A percentile compares a stretch with the other conserved stretches of the same genome.
These are phyloP conservation scores for Thunnus albacares DNA, from an alignment of 2,797 vertebrate species.

Conservation along the genomic window DNA sequence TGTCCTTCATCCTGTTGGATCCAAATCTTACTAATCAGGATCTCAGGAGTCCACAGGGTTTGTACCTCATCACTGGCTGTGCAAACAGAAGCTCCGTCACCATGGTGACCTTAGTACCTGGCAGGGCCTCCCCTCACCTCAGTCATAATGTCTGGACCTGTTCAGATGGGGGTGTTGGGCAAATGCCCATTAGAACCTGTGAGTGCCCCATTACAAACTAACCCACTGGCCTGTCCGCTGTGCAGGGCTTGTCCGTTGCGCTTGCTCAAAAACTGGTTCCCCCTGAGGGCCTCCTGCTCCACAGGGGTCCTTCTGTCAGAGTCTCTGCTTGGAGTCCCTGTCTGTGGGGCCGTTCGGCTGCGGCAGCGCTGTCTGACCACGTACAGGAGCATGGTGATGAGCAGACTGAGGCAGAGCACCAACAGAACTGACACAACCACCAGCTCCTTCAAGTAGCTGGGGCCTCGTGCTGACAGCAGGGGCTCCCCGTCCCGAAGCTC, in stretches of 20 bases:
- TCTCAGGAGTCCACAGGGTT: slow-evolving; percentile 9
- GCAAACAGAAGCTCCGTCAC: slow-evolving; percentile 11
- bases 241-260: slow-evolving; percentile 40
- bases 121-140: background rate
- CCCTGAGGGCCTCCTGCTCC: slow-evolving; percentile 72
- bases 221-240: slow-evolving; percentile 47
- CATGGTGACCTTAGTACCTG: slow-evolving; percentile 14
- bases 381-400: slow-evolving; percentile 74
- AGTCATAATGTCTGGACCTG: background rate
- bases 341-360: slow-evolving; percentile 67
- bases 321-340: slow-evolving; percentile 38
- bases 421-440: slow-evolving; percentile 81
- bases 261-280: slow-evolving; percentile 49
- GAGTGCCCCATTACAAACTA: slow-evolving; percentile 62
- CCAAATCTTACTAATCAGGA: background rate
- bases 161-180: slow-evolving; percentile 84
- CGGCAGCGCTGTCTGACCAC: slow-evolving; percentile 63
- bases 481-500: slow-evolving; percentile 31
- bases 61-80: background rate
- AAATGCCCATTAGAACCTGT: slow-evolving; percentile 81
- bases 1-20: background rate
- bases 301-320: slow-evolving; percentile 44
- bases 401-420: slow-evolving; percentile 73
- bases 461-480: slow-evolving; percentile 7
- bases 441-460: slow-evolving; percentile 81